phyloP scores from a whole-genome alignment of 1,140 invertebrate genomes.

The Meloidogyne floridensis region DNA sequence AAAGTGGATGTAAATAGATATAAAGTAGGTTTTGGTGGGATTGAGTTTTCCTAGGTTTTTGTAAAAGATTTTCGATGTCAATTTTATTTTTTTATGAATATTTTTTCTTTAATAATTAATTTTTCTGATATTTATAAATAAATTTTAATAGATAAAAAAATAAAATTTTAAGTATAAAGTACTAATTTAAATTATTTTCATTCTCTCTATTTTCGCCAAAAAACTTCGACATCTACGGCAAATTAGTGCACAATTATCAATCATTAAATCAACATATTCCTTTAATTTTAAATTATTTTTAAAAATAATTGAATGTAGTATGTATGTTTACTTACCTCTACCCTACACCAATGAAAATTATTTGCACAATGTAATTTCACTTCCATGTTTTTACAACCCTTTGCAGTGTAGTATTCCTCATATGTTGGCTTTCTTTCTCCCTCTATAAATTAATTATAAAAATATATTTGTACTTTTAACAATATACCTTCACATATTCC shows the following conservation, averaged over 20 bases:
- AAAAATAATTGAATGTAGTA: neutral
- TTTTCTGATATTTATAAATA: too few relatives aligned
- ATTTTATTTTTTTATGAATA: too few relatives aligned
- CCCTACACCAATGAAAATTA: neutral
- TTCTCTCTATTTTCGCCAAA: neutral
- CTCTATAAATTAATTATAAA: neutral
- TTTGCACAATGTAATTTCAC: neutral
- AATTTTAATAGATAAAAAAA: too few relatives aligned
- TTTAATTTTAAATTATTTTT: constrained; percentile 6
- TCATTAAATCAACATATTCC: constrained; percentile 2
- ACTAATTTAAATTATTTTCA: neutral
- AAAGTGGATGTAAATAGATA: neutral
- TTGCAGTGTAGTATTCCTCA: neutral
- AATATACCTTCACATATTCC: constrained; percentile 5
- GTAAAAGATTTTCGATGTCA: too few relatives aligned
- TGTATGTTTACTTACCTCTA: neutral
- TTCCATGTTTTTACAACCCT: neutral
- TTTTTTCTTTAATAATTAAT: too few relatives aligned
- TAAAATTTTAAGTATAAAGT: too few relatives aligned
- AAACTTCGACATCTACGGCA: neutral
- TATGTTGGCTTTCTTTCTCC: constrained; percentile 3
- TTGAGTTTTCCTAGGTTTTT: too few relatives aligned
- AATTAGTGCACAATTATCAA: neutral
- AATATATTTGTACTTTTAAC: neutral
- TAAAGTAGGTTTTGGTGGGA: too few relatives aligned